Base-by-base conservation (phyloP, 2,797 vertebrate species). In the Schizopygopsis pylzovi region DNA sequence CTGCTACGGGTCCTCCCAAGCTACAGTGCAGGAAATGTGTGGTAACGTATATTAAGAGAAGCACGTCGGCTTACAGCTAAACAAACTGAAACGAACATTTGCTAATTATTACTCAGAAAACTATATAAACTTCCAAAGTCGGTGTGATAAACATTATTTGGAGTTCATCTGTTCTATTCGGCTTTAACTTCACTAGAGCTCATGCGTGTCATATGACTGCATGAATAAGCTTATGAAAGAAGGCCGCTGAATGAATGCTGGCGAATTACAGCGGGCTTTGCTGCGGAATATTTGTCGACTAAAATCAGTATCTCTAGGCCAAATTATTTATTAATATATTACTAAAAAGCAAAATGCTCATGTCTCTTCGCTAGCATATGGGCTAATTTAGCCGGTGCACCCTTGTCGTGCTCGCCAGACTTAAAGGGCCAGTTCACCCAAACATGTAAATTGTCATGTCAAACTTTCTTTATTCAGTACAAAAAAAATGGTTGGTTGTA, bases 191-290 rank as follows among this genome's bases (percentile, higher is more conserved):
- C 37, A 49, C n/a, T 16, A 11, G 37, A 59, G 65, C 82, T 83
- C 52, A 77, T 79, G 73, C 81, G 81, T 82, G 87, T 88, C 87
- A 86, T 79, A 81, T 86, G 87, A 88, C 68, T 49, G 59, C 33
- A 54, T 81, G 49, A 22, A 77, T 71, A 77, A 79, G 81, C 68
- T 67, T 81, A 18, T 68, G 63, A 54, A 85, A 82, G 22, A 11
- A 86, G 39, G 73, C 39, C 82, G 11, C 43, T 75, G 28, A 75
- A 73, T 81, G 33, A 8, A 49, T 39, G 43, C 8, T 33, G 12
- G 18, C 18, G 15, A 67, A 77, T 67, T 52, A 84, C 9, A 52
- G 22, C 22, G 12, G 3, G 33, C 4, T 79, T 52, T 28, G 4
- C 33, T 22, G 10, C 15, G 1, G 4, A 22, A 22, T 59, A 33